Evolutionary conservation across 2,797 vertebrate genomes (phyloP), one percentile per base, ranked within the genome.

Genomic region (Anguilla marmorata): DNA sequence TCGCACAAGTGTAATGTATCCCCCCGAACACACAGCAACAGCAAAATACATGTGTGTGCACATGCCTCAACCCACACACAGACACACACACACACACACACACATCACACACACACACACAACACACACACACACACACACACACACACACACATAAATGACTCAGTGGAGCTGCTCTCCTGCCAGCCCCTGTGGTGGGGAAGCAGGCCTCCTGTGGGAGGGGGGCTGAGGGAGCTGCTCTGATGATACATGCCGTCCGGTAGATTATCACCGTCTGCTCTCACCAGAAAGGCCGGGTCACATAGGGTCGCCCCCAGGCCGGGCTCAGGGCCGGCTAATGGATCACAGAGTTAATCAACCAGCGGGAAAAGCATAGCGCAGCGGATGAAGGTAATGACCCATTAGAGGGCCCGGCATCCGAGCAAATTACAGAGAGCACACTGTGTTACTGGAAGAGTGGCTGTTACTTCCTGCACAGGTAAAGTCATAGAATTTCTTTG

Each of bases 261-360:
- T 41, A 7, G 76, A 80, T 80, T 33, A 45, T 45, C 37, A 2
- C 37, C 14, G 33, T 41, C 76, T 33, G 76, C 76, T 45, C 76
- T 21, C 37, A 5, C 76, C 37, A 80, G 19, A 80, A 80, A 80
- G 76, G 33, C 33, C 14, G 4, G 76, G 37, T 3, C 76, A 48
- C 37, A 80, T 19, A 16, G 37, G 33, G 16, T 12, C 0, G 33
- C 37, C 76, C 37, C 76, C 76, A 24, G 76, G 37, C 19, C 0
- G 37, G 37, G 37, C 76, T 80, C 76, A 45, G 76, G 37, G 37
- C 33, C 8, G 37, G 76, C 33, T 41, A 80, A 80, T 80, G 76
- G 76, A 80, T 80, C 76, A 80, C 37, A 80, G 76, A 80, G 76
- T 80, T 80, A 80, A 80, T 80, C 37, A 80, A 80, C 14, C 76